Base-by-base conservation (phyloP, 2,888 invertebrate species). In the Stenoptilia bipunctidactyla region DNA sequence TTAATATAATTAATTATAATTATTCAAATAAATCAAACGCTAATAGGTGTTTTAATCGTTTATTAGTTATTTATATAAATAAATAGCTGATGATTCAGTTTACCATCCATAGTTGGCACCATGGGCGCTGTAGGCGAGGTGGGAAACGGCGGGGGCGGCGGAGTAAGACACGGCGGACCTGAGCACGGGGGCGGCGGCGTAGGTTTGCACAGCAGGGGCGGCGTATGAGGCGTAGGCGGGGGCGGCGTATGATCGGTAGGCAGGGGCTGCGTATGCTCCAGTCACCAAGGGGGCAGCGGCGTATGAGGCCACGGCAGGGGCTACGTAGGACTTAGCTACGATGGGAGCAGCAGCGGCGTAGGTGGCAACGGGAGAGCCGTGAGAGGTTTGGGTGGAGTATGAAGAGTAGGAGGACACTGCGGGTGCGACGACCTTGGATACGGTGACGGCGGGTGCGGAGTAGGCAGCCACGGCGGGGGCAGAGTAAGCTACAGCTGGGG, bases 71-170 rank as follows among this genome's bases (percentile, higher is more conserved):
- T 20, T 20, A 20, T 8, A 20, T 20, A 20, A 20, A 5, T 20
- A 20, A 20, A n/a, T 20, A 20, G 20, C 8, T 3, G 3, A 8
- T 20, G 20, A 20, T 3, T 53, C 58, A 44, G 20, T 49, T 65
- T 58, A 77, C 77, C 77, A 79, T 37, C 74, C 79, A 52, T 79
- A 79, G 58, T 59, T 67, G 43, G 65, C 66, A 40, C 75, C 90
- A 34, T 87, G 79, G 42, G 89, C 88, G 44, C 86, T 70, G 77
- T 89, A 90, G 46, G 86, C 73, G 51, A 88, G 86, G 61, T 89
- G 89, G 37, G 90, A 87, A 12, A 89, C 88, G 42, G 84, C 83
- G 37, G 87, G 85, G 34, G 87, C 87, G 33, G 88, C 86, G 15
- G 83, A 79, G 70, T 86, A 86, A 38, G 37, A 30, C 42, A 79